Evolutionary conservation across 2,888 invertebrate genomes (phyloP), one percentile per base, ranked within the genome.

Genomic region (Bedellia somnulentella): DNA sequence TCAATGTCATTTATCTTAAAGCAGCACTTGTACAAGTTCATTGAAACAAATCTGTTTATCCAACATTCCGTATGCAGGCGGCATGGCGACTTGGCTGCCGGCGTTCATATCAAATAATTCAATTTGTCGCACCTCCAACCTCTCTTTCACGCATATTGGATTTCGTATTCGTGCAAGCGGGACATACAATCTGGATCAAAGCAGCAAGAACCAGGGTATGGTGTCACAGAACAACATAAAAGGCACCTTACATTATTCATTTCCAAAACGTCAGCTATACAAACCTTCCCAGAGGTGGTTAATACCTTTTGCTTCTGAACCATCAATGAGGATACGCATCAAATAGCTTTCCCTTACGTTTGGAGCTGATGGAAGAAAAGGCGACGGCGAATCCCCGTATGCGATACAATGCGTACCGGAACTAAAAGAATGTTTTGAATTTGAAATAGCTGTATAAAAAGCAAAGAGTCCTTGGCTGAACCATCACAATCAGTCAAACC

Each of bases 381-480:
- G 75, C 59, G 53, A 57, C 38, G 52, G 39, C 44, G 41, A 40
- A 46, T 47, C 43, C 43, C 47, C 60, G 58, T 44, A 50, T 47
- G 60, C 49, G 57, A 62, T 63, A 61, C 68, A 59, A 62, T 62
- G 58, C 57, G 57, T 61, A 61, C 73, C 71, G 71, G 73, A 70
- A 73, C 70, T 61, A 45, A 42, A 49, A 53, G 49, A 50, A 60
- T 60, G 71, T 55, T 49, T 62, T 67, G 68, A 70, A 71, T 75
- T 73, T 64, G 68, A 73, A 76, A 75, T 75, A 64, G 75, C 76
- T 68, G 77, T 77, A 77, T 76, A 77, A 76, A 77, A 75, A 71
- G 60, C 50, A 47, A 43, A 37, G 58, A 47, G 54, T 67, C 64
- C 68, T 61, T 68, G 62, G 57, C 57, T 55, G 58, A 67, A 61